phyloP scores from a whole-genome alignment of 2,113 vertebrate genomes.

The Sinocyclocheilus anophthalmus region DNA sequence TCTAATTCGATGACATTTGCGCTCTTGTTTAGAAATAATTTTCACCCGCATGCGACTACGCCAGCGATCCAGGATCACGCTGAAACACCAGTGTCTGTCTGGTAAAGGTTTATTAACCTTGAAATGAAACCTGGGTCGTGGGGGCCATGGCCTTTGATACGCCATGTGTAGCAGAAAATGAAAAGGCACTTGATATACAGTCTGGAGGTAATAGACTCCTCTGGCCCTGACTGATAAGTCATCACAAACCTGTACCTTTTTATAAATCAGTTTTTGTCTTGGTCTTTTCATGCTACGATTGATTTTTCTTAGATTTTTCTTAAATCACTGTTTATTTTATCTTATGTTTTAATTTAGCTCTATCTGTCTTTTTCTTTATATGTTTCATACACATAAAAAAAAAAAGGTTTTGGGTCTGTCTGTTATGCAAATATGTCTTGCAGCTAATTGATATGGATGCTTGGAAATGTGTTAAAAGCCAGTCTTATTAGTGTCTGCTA shows the following conservation, averaged over 20 bases:
- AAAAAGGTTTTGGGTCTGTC: no score
- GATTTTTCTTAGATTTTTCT: conserved; percentile 47
- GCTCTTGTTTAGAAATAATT: conserved; percentile 46
- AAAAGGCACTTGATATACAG: conserved; percentile 65
- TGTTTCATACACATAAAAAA: no score
- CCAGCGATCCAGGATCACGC: conserved; percentile 37
- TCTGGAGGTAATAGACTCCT: conserved; percentile 68
- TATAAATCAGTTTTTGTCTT: conserved; percentile 63
- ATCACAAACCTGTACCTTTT: conserved; percentile 64
- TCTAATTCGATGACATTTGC: conserved; percentile 45
- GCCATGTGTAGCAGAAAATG: conserved; percentile 59
- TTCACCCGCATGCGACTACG: conserved; percentile 44
- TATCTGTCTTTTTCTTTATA: background rate
- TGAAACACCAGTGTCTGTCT: conserved; percentile 58
- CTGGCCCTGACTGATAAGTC: conserved; percentile 65
- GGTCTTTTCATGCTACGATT: conserved; percentile 32
- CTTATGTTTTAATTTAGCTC: background rate
- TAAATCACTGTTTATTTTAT: background rate
- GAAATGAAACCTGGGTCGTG: conserved; percentile 62
- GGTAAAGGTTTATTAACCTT: conserved; percentile 69
- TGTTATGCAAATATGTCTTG: no score
- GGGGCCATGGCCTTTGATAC: conserved; percentile 46
- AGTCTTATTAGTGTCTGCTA: no score
- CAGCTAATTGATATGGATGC: no score
- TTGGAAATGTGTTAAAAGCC: no score